Evolutionary conservation across 2,888 invertebrate species (phyloP).

Genomic region (Synanthedon tipuliformis): DNA sequence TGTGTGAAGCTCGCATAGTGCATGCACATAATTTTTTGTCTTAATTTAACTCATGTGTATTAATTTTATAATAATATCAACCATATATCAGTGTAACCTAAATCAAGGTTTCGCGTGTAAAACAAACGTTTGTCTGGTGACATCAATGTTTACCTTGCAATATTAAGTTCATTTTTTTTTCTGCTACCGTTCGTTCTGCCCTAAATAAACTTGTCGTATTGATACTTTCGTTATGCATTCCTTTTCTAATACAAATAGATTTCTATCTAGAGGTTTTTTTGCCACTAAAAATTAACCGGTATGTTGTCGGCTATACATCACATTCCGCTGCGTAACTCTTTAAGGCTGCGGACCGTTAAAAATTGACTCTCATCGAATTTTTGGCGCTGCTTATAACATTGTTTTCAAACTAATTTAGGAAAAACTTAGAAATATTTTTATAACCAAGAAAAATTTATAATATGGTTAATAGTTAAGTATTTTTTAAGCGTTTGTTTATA

Average conservation of each 20-base stretch:
- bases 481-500: too few relatives aligned
- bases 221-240: background rate
- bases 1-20: too few relatives aligned
- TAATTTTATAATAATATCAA: background rate
- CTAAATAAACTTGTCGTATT: background rate
- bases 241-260: background rate
- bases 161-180: slow-evolving; percentile 9
- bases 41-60: too few relatives aligned
- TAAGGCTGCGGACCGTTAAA: too few relatives aligned
- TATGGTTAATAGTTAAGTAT: too few relatives aligned
- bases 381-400: too few relatives aligned
- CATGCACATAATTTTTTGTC: too few relatives aligned
- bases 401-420: too few relatives aligned
- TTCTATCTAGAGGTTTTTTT: background rate
- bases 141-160: slow-evolving; percentile 20
- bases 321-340: slow-evolving; percentile 9
- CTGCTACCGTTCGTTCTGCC: background rate
- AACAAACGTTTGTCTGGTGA: slow-evolving; percentile 22
- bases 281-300: background rate
- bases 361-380: too few relatives aligned
- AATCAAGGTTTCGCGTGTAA: slow-evolving; percentile 21
- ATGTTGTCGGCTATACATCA: slow-evolving; percentile 1
- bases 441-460: too few relatives aligned
- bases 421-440: too few relatives aligned
- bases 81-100: background rate